Evolutionary conservation across 2,888 invertebrate genomes (phyloP), one percentile per base, ranked within the genome.

Genomic region (Drosophila bunnanda): DNA sequence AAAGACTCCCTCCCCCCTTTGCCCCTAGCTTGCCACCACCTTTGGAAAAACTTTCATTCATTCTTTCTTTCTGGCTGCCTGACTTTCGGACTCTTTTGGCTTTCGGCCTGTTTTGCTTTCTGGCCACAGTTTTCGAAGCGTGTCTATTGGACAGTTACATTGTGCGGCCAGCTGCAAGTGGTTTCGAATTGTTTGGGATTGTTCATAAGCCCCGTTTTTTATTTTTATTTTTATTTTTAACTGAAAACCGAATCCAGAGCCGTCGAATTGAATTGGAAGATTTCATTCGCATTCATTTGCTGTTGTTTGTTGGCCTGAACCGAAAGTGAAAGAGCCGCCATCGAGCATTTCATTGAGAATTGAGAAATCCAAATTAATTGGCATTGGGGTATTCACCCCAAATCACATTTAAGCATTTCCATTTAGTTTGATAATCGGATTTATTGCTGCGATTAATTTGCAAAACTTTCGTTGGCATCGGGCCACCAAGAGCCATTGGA

Each of bases 31-130:
- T 53, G 62, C n/a, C n/a, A n/a, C n/a, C 10, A 30, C 54, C 56
- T 48, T 43, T 43, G 43, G 57, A 64, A 59, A 73, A 77, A 78
- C 79, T 79, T 79, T 79, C 79, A 78, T 75, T 79, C 78, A 76
- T 76, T 68, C 78, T 78, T 76, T 68, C 61, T 48, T 76, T 60
- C 46, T 59, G 67, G 57, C 25, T 53, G 25, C 57, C 52, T 52
- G 55, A 39, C 44, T 55, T 64, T 59, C 39, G 48, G 64, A 30
- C 41, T 46, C 34, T 30, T 25, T 17, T 15, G 38, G 5, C 28
- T 58, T 41, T 30, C 20, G 22, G 25, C 20, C 44, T 64, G 32
- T 50, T 46, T 56, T 53, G 52, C 58, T 53, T 60, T 55, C 50
- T 68, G 34, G 52, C 38, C 38, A 60, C 60, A 60, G 62, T 48